These are phyloP conservation scores for Passer domesticus DNA, from an alignment of 2,113 vertebrate species.

Conservation along the genomic window DNA sequence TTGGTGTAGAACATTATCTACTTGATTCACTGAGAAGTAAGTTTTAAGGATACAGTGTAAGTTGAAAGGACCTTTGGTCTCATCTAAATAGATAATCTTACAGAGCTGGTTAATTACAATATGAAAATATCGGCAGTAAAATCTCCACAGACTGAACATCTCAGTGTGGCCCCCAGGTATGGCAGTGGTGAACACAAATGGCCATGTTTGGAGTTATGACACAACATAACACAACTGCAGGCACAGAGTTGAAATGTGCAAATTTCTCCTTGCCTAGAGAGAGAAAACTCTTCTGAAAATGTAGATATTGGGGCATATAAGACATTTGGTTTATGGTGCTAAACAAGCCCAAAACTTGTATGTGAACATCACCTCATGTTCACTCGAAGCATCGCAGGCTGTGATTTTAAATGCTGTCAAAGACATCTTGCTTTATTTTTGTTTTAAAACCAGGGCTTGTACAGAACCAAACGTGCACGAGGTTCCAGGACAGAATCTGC, in stretches of 20 bases:
- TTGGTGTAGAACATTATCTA: background rate
- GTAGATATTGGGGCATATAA: background rate
- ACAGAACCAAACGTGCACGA: slow-evolving; percentile 46
- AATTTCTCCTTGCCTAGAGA: background rate
- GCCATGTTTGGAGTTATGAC: background rate
- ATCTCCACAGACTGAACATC: background rate
- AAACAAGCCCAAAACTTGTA: background rate
- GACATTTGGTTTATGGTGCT: background rate
- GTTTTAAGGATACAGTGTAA: background rate
- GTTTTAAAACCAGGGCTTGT: slow-evolving; percentile 44
- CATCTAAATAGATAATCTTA: background rate
- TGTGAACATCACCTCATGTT: background rate
- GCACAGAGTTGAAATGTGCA: background rate
- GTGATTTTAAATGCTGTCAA: background rate
- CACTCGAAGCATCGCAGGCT: background rate
- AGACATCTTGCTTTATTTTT: background rate
- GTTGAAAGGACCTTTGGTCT: background rate
- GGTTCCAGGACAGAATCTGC: slow-evolving; percentile 57
- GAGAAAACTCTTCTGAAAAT: background rate
- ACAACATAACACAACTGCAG: background rate
- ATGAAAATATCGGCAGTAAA: background rate
- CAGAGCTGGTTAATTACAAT: background rate
- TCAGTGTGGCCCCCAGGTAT: background rate
- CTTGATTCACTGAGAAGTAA: background rate
- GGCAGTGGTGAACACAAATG: background rate